These are phyloP conservation scores for Orthosia cruda DNA, from an alignment of 2,888 invertebrate genomes.

Conservation along the genomic window DNA sequence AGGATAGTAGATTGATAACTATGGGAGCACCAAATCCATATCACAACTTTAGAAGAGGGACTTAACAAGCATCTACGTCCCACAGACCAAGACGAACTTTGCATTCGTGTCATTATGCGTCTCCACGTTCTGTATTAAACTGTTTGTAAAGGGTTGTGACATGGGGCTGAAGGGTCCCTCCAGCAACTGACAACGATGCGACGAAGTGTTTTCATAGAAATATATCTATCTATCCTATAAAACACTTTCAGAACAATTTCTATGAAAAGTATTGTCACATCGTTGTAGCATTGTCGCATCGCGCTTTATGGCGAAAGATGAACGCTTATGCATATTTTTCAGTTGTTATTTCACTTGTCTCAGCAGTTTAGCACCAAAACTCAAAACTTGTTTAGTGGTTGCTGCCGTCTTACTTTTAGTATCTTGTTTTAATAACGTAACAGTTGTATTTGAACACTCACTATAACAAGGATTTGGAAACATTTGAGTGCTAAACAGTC, in stretches of 20 bases:
- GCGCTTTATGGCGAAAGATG: too few species aligned
- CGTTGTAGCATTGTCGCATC: too few species aligned
- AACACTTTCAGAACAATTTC: not conserved
- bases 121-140: not conserved
- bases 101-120: not conserved
- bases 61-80: not conserved
- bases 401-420: not conserved
- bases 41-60: not conserved
- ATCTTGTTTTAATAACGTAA: constrained; percentile 1
- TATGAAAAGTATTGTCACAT: too few species aligned
- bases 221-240: not conserved
- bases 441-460: constrained; percentile 4
- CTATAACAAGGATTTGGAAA: not conserved
- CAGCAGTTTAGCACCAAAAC: not conserved
- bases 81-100: not conserved
- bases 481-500: constrained; percentile 6
- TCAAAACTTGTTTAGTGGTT: too few species aligned
- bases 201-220: not conserved
- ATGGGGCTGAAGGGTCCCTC: not conserved
- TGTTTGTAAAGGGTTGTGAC: not conserved
- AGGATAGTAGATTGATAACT: not conserved
- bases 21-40: not conserved
- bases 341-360: not conserved
- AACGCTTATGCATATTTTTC: not conserved
- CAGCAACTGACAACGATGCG: not conserved